phyloP scores from a whole-genome alignment of 2,797 vertebrate genomes.

The Sebastes taczanowskii region DNA sequence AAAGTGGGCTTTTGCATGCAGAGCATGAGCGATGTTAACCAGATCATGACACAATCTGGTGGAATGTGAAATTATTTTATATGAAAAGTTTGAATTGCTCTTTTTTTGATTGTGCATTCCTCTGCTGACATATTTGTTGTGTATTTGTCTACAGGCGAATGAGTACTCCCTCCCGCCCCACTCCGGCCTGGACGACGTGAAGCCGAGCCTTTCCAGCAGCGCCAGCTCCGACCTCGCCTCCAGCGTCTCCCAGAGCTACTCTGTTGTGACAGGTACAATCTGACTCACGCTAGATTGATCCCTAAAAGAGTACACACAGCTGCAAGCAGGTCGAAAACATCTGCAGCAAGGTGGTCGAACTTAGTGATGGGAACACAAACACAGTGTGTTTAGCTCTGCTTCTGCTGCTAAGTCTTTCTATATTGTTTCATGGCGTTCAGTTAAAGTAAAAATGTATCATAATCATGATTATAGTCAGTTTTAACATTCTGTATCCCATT shows the following conservation, averaged over 20 bases:
- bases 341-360: conserved; percentile 27
- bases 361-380: conserved; percentile 6
- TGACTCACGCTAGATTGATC: conserved; percentile 59
- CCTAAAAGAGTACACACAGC: conserved; percentile 43
- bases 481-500: background rate
- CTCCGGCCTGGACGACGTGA: conserved; percentile 97
- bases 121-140: conserved; percentile 55
- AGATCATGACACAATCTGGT: conserved; percentile 25
- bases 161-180: conserved; percentile 97
- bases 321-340: conserved; percentile 49
- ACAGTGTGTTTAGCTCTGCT: background rate
- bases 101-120: conserved; percentile 9
- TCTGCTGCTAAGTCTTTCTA: background rate
- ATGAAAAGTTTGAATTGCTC: background rate
- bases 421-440: background rate
- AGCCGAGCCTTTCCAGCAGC: conserved; percentile 97
- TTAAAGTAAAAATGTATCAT: background rate
- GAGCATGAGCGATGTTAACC: background rate
- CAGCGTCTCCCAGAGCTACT: conserved; percentile 99
- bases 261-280: conserved; percentile 94
- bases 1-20: background rate
- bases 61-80: conserved; percentile 39
- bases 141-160: conserved; percentile 88
- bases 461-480: background rate
- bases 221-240: conserved; percentile 96